Evolutionary conservation across 2,888 invertebrate species (phyloP).

Genomic region (Julus scandinavius): DNA sequence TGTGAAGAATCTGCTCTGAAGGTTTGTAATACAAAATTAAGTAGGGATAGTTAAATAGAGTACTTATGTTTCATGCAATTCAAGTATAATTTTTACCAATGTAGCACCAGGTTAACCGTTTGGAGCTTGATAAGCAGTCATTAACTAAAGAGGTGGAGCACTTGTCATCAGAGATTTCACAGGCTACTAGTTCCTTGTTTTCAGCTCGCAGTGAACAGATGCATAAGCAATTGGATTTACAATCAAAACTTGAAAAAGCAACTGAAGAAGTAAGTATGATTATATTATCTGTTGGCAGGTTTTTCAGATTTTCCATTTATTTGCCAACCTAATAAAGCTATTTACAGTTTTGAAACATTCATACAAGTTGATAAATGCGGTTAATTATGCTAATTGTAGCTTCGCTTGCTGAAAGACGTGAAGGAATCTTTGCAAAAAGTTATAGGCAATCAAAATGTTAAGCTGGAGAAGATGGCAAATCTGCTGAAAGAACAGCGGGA

Average conservation of each 20-base stretch:
- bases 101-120: slow-evolving; percentile 46
- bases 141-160: slow-evolving; percentile 45
- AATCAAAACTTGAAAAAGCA: slow-evolving; percentile 51
- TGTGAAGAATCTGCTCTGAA: neutral
- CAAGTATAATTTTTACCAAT: slow-evolving; percentile 24
- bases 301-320: too few relatives aligned
- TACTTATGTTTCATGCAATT: neutral
- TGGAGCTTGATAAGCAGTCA: slow-evolving; percentile 47
- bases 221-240: slow-evolving; percentile 52
- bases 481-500: slow-evolving; percentile 80
- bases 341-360: neutral
- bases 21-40: neutral
- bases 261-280: slow-evolving; percentile 52
- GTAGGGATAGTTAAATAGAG: neutral
- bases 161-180: slow-evolving; percentile 39
- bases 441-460: slow-evolving; percentile 75
- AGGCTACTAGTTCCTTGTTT: slow-evolving; percentile 21
- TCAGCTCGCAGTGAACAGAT: slow-evolving; percentile 57
- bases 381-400: slow-evolving; percentile 62
- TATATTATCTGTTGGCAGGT: neutral
- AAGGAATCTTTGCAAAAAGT: slow-evolving; percentile 76
- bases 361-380: neutral
- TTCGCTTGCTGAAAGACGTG: slow-evolving; percentile 77
- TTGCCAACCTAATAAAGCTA: too few relatives aligned
- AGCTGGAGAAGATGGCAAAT: slow-evolving; percentile 76